phyloP scores from a whole-genome alignment of 2,113 vertebrate species.

The Micromys minutus region DNA sequence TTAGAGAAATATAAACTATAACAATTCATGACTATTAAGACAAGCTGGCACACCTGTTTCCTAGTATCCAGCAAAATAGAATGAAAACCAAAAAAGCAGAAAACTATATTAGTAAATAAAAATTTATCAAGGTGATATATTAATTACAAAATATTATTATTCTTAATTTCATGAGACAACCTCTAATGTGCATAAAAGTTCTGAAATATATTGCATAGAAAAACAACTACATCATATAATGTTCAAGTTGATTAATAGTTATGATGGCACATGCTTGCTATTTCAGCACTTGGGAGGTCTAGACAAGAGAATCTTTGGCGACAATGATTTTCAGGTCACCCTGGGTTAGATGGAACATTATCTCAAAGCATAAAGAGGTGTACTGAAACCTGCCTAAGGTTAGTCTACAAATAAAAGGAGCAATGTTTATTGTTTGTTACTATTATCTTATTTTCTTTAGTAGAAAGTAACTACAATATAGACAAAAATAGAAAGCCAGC shows the following conservation, averaged over 20 bases:
- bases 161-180: neutral
- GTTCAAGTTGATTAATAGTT: neutral
- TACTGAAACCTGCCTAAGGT: neutral
- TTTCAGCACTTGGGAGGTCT: neutral
- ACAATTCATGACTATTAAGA: neutral
- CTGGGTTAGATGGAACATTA: too few species aligned
- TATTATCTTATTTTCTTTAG: neutral
- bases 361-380: neutral
- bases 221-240: neutral
- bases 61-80: neutral
- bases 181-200: neutral
- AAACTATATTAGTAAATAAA: neutral
- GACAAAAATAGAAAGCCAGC: neutral
- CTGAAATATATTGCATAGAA: too few species aligned
- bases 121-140: neutral
- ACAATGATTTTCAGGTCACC: neutral
- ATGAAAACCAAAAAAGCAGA: neutral
- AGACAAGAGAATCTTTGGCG: neutral
- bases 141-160: neutral
- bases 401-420: neutral
- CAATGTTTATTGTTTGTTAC: neutral
- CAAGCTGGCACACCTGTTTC: neutral
- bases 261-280: neutral
- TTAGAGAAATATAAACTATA: neutral
- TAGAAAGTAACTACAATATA: neutral